These are phyloP conservation scores for Trichogramma dendrolimi DNA, from an alignment of 2,888 invertebrate genomes.

Conservation along the genomic window DNA sequence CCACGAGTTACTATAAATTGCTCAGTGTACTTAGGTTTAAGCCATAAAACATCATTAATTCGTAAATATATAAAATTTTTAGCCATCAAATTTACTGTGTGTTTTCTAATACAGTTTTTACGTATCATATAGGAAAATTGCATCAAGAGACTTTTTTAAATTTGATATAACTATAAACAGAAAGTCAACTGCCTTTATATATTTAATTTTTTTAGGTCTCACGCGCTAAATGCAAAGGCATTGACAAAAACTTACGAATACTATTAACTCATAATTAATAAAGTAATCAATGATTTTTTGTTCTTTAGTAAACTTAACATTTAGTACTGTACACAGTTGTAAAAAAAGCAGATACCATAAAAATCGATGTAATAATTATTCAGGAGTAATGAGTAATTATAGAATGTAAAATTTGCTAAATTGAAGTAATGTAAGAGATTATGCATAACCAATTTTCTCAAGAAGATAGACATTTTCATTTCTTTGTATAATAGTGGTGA, in stretches of 20 bases:
- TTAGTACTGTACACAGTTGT: conserved; percentile 44
- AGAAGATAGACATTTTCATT: conserved; percentile 42
- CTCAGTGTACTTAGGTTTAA: no score
- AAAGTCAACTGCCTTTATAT: neutral
- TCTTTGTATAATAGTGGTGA: conserved; percentile 44
- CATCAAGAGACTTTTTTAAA: conserved; percentile 12
- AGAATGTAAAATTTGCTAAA: no score
- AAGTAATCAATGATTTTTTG: conserved; percentile 30
- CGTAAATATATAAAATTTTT: conserved; percentile 12
- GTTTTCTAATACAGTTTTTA: conserved; percentile 12
- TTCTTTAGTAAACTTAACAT: conserved; percentile 5
- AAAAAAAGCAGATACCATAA: conserved; percentile 31
- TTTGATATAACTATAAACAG: conserved; percentile 29
- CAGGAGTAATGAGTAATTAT: conserved; percentile 21
- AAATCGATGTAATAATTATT: conserved; percentile 27
- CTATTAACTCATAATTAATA: conserved; percentile 31
- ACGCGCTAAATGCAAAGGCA: conserved; percentile 16
- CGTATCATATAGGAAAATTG: neutral
- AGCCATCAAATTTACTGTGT: conserved; percentile 10
- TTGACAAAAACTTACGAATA: conserved; percentile 27
- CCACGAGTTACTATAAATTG: no score
- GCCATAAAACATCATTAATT: neutral
- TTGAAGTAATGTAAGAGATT: conserved; percentile 20
- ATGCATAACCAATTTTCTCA: conserved; percentile 41
- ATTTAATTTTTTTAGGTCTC: conserved; percentile 14